Percentiles rank a stretch among this genome's conserved stretches.
Evolutionary conservation across 2,113 vertebrate species (phyloP).

Genomic region (Hippocampus mohnikei): DNA sequence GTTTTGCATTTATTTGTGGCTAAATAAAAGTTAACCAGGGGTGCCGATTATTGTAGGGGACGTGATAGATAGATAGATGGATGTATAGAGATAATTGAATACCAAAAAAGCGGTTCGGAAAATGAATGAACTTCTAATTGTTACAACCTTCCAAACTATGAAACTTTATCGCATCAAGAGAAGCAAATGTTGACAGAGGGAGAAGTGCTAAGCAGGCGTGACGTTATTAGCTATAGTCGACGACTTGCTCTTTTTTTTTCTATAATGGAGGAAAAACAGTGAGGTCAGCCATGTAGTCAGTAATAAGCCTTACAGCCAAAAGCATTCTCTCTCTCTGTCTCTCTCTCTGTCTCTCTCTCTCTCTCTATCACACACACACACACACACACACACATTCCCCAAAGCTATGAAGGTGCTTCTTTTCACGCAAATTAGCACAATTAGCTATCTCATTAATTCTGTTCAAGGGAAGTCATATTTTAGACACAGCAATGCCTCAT

Average conservation of each 20-base stretch:
- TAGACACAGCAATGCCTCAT: conserved; percentile 61
- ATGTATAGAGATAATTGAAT: too few species aligned
- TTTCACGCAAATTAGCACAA: conserved; percentile 66
- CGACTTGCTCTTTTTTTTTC: background rate
- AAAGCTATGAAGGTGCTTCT: conserved; percentile 55
- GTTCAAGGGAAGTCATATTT: conserved; percentile 66
- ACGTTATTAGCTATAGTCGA: background rate
- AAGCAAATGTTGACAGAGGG: background rate
- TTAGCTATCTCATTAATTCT: conserved; percentile 72
- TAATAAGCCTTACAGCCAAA: conserved; percentile 58
- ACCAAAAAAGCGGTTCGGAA: too few species aligned
- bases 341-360: too few species aligned
- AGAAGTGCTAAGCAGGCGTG: conserved; percentile 1
- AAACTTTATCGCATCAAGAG: background rate
- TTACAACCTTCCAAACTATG: background rate
- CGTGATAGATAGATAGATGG: too few species aligned
- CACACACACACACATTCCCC: conserved; percentile 51
- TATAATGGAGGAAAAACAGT: conserved; percentile 38
- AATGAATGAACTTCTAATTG: too few species aligned
- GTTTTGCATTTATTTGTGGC: too few species aligned
- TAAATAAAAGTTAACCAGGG: too few species aligned
- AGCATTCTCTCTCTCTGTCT: too few species aligned
- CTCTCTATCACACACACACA: conserved; percentile 30
- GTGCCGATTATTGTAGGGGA: too few species aligned
- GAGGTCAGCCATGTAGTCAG: conserved; percentile 64